Evolutionary conservation across 2,797 vertebrate species (phyloP).

Genomic region (Manis pentadactyla): DNA sequence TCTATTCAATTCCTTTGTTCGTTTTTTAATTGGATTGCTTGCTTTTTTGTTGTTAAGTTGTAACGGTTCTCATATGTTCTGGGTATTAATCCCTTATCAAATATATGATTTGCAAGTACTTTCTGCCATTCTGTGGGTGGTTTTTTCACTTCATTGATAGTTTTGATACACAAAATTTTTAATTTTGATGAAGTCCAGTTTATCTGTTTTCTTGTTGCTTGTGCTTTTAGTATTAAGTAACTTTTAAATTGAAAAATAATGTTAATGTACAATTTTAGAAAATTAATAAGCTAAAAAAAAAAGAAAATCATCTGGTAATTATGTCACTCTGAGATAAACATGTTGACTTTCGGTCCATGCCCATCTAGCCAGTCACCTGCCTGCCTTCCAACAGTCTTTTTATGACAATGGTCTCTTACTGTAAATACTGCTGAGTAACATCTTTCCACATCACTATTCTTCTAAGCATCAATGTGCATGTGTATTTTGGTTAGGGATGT

Average conservation of each 20-base stretch:
- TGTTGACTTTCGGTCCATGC: neutral
- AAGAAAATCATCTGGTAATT: neutral
- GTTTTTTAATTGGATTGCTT: neutral
- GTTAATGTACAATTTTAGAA: neutral
- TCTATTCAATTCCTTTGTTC: neutral
- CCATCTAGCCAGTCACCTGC: neutral
- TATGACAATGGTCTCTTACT: neutral
- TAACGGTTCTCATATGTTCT: neutral
- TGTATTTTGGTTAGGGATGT: neutral
- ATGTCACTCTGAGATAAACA: neutral
- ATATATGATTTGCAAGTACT: neutral
- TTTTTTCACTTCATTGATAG: neutral
- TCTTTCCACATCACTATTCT: neutral
- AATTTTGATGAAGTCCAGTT: constrained; percentile 7
- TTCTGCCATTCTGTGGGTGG: neutral
- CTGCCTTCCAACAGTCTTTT: neutral
- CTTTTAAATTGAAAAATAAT: constrained; percentile 26
- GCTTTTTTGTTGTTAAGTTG: neutral
- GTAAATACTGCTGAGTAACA: neutral
- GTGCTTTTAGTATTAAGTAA: neutral
- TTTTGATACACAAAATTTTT: neutral
- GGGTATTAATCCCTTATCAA: neutral
- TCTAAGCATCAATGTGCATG: neutral
- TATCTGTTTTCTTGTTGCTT: neutral
- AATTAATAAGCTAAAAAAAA: neutral